Evolutionary conservation across 2,888 invertebrate genomes (phyloP), one percentile per base, ranked within the genome.

Genomic region (Drosophila nr. perissopoda): DNA sequence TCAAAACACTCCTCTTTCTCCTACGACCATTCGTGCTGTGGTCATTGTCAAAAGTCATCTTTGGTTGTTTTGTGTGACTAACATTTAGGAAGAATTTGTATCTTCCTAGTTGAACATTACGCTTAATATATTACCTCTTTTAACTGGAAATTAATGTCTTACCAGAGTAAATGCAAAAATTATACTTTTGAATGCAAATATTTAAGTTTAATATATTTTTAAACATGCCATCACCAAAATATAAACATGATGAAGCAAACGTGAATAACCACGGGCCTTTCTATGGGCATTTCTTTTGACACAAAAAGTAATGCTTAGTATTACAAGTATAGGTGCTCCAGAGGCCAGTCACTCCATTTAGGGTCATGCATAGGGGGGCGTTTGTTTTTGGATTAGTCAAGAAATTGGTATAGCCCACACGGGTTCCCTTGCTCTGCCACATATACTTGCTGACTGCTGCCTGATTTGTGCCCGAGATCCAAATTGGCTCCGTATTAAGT

Each of bases 401-500:
- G 18, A 38, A 51, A n/a, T 31, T 51, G 29, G 1, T n/a, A n/a
- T 51, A 51, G 3, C 38, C 6, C 2, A 51, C 51, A 51, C 29
- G 51, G 11, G 29, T 6, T 51, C 51, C 51, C 11, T 6, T 64
- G 52, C 66, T 36, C 0, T 64, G 66, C 66, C 66, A 66, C 2
- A 53, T 36, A 52, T 18, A 13, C 4, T 25, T 29, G 4, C 2
- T 38, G 8, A 18, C 42, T 18, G 8, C 18, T 8, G 3, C 66
- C 16, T 42, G 66, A 25, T 66, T 66, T 29, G 66, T 64, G 10
- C 66, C 66, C 29, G 66, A 66, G 2, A 25, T 52, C 66, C 66
- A 66, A 1, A 66, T 34, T 2, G 18, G 31, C 4, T 67, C 66
- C 16, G 27, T 33, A 8, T 3, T 6, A 8, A 67, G 18, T 6